Conservation (phyloP, 2,888 invertebrate genomes). For the Nebria salina region DNA sequence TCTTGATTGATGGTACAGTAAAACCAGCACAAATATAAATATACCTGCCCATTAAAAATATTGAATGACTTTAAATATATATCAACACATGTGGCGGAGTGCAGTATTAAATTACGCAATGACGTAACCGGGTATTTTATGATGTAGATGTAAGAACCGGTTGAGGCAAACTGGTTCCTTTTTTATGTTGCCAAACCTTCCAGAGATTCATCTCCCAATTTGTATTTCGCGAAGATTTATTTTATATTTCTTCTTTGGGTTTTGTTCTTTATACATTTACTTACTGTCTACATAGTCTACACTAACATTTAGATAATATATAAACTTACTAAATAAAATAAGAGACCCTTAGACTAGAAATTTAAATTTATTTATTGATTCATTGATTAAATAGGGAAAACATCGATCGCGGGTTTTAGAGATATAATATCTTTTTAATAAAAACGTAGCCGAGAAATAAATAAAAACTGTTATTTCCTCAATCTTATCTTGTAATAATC, state of each 20-base stretch:
- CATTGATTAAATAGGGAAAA: too few species aligned
- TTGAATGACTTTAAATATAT: not conserved
- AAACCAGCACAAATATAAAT: too few species aligned
- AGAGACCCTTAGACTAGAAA: too few species aligned
- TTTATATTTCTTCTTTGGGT: not conserved
- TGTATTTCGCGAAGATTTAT: not conserved
- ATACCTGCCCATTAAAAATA: too few species aligned
- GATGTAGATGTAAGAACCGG: not conserved
- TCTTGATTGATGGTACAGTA: too few species aligned
- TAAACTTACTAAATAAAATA: too few species aligned
- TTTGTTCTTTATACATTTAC: too few species aligned
- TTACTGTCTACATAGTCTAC: too few species aligned
- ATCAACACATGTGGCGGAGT: not conserved
- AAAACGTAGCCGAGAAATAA: not conserved
- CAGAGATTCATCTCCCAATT: not conserved
- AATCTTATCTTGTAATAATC: not conserved
- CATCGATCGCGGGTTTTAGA: too few species aligned
- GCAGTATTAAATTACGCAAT: not conserved
- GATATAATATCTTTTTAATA: too few species aligned
- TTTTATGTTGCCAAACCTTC: not conserved
- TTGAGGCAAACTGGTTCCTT: not conserved
- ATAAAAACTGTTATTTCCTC: not conserved
- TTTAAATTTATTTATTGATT: too few species aligned
- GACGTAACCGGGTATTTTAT: not conserved
- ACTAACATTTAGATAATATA: too few species aligned